Evolutionary conservation across 2,888 invertebrate genomes (phyloP).

Genomic region (Oxystoma pomonae): DNA sequence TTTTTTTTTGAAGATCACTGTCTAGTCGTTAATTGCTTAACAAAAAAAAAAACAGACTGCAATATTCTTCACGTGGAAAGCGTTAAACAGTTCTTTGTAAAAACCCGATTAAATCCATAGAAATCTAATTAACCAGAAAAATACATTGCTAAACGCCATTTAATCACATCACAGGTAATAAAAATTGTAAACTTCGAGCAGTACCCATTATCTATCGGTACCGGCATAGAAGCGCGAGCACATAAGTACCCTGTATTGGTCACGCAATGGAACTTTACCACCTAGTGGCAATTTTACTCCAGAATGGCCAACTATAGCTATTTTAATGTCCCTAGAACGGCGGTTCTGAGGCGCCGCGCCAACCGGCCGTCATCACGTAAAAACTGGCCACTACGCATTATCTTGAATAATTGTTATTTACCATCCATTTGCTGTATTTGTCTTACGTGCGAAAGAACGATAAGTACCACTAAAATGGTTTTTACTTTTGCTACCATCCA

Average conservation of each 20-base stretch:
- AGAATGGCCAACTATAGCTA: slow-evolving; percentile 14
- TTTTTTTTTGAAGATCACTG: no score
- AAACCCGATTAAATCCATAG: background rate
- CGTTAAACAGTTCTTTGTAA: background rate
- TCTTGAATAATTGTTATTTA: slow-evolving; percentile 28
- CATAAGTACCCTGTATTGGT: background rate
- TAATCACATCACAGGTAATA: background rate
- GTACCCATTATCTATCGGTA: background rate
- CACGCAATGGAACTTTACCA: background rate
- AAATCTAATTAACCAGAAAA: background rate
- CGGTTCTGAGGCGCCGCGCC: slow-evolving; percentile 22
- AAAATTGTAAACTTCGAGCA: background rate
- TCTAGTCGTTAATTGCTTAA: no score
- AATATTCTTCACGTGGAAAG: background rate
- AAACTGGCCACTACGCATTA: slow-evolving; percentile 22
- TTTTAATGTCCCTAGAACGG: slow-evolving; percentile 23
- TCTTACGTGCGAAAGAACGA: slow-evolving; percentile 3
- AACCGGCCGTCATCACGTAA: slow-evolving; percentile 9
- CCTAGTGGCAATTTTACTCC: slow-evolving; percentile 2
- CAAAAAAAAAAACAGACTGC: no score
- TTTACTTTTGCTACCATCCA: background rate
- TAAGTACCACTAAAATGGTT: background rate
- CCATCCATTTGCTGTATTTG: slow-evolving; percentile 9
- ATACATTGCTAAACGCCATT: background rate
- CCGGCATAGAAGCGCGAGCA: background rate